Evolutionary conservation across 2,113 vertebrate genomes (phyloP).

Genomic region (Nerophis ophidion): DNA sequence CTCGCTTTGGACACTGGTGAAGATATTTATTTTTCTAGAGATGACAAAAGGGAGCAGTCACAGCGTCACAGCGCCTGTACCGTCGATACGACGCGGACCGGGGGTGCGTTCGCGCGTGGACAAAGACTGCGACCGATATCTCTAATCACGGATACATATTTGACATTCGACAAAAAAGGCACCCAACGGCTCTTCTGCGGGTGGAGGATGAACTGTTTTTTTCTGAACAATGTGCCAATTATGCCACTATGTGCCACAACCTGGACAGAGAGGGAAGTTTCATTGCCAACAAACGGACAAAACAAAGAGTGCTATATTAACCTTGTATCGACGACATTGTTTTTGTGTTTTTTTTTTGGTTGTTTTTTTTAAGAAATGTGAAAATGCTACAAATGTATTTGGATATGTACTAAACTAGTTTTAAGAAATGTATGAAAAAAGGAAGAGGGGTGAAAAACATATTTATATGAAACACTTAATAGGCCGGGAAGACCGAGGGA

Average conservation of each 20-base stretch:
- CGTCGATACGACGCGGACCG: constrained; percentile 64
- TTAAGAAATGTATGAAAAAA: constrained; percentile 67
- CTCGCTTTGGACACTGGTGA: constrained; percentile 80
- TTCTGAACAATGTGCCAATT: constrained; percentile 98
- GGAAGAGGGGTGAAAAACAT: constrained; percentile 51
- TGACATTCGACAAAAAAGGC: constrained; percentile 39
- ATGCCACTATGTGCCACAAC: constrained; percentile 99
- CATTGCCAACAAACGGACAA: constrained; percentile 61
- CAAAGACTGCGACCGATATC: constrained; percentile 48
- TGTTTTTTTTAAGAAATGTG: constrained; percentile 61
- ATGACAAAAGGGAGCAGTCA: constrained; percentile 67
- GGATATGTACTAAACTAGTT: constrained; percentile 72
- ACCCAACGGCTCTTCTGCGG: constrained; percentile 61
- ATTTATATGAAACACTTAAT: constrained; percentile 67
- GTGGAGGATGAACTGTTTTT: constrained; percentile 72
- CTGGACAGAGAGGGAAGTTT: constrained; percentile 71
- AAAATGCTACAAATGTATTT: constrained; percentile 67
- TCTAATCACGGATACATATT: constrained; percentile 33
- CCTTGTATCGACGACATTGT: constrained; percentile 54
- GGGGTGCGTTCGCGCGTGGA: constrained; percentile 56
- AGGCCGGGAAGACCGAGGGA: constrained; percentile 26
- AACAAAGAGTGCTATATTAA: constrained; percentile 64
- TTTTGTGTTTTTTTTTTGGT: constrained; percentile 34
- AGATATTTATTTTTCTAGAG: constrained; percentile 99
- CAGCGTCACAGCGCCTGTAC: constrained; percentile 60